A percentile compares a stretch with the other conserved stretches of the same genome.
phyloP scores from a whole-genome alignment of 2,888 invertebrate genomes.

The Eupithecia vulgata region DNA sequence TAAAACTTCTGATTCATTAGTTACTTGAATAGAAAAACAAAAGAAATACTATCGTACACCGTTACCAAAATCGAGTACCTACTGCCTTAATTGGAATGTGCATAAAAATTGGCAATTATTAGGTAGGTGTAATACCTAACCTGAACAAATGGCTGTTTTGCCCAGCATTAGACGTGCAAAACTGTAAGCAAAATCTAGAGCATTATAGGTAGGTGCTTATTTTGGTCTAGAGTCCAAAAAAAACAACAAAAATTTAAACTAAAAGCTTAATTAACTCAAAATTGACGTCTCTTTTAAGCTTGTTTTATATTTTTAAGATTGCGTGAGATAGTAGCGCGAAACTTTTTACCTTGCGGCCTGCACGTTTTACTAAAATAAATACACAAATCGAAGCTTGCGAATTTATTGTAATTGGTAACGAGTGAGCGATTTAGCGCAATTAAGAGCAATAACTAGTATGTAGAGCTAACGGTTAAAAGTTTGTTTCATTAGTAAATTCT shows the following conservation, averaged over 20 bases:
- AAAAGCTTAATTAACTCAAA: not conserved
- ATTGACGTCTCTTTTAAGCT: not conserved
- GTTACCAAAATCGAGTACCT: not conserved
- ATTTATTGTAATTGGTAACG: slow-evolving; percentile 4
- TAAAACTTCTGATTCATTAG: no score
- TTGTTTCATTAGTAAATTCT: slow-evolving; percentile 39
- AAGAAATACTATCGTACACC: not conserved
- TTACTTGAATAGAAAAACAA: not conserved
- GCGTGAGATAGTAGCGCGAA: slow-evolving; percentile 9
- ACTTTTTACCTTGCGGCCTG: slow-evolving; percentile 4
- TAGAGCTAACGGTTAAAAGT: slow-evolving; percentile 32
- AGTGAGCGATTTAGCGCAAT: slow-evolving; percentile 17
- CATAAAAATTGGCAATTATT: not conserved
- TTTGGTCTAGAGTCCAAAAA: not conserved
- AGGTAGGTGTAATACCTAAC: not conserved
- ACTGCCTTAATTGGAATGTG: not conserved
- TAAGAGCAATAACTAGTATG: slow-evolving; percentile 22
- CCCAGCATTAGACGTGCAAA: not conserved
- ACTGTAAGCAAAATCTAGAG: not conserved
- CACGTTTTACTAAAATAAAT: slow-evolving; percentile 5
- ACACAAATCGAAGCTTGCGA: slow-evolving; percentile 7
- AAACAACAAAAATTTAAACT: not conserved
- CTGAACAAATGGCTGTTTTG: not conserved
- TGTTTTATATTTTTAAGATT: slow-evolving; percentile 13
- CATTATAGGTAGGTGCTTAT: not conserved